A percentile compares a stretch with the other conserved stretches of the same genome.
Evolutionary conservation across 2,888 invertebrate genomes (phyloP).

Genomic region (Arctia plantaginis): DNA sequence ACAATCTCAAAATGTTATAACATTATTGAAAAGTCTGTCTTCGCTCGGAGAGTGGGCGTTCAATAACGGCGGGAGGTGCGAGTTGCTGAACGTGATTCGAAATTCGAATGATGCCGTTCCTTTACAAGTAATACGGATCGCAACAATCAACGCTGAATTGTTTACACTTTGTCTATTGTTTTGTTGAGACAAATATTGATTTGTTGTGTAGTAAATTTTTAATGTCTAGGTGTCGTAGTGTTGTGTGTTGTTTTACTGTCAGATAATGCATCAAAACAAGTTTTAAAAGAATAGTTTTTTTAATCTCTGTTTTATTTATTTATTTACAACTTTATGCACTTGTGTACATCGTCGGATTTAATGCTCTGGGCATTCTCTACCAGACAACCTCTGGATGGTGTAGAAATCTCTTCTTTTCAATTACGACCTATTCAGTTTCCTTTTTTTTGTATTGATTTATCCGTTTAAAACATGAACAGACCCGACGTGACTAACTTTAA

Average conservation of each 20-base stretch:
- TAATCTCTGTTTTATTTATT: too few relatives aligned
- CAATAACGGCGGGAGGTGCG: conserved; percentile 40
- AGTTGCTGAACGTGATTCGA: conserved; percentile 43
- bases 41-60: conserved; percentile 41
- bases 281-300: too few relatives aligned
- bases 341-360: too few relatives aligned
- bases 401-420: too few relatives aligned
- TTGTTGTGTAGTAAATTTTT: not conserved
- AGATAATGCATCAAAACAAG: too few relatives aligned
- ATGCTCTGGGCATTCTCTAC: too few relatives aligned
- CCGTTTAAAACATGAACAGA: too few relatives aligned
- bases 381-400: too few relatives aligned
- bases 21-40: conserved; percentile 42
- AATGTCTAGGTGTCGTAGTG: not conserved
- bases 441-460: too few relatives aligned
- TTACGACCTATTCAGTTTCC: too few relatives aligned
- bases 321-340: too few relatives aligned
- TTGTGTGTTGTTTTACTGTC: not conserved
- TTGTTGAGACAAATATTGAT: not conserved
- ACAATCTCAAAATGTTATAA: conserved; percentile 44
- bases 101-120: conserved; percentile 20
- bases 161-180: conserved; percentile 10
- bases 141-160: conserved; percentile 13
- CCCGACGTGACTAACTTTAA: too few relatives aligned
- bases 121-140: conserved; percentile 12